Conservation (phyloP, 2,888 invertebrate species). For the Matsumyia berberina region DNA sequence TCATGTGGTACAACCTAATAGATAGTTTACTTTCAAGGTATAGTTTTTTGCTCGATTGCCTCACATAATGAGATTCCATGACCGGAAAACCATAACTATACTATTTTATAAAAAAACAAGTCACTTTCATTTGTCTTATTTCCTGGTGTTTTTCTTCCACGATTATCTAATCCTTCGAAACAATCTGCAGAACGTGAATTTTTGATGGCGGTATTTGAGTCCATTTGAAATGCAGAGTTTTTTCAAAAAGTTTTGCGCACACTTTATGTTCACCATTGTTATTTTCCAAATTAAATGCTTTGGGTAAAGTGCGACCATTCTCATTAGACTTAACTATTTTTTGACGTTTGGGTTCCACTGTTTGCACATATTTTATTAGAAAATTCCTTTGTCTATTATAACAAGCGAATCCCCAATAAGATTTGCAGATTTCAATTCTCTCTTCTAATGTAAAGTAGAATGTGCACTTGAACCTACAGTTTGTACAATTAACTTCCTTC, state of each 20-base stretch:
- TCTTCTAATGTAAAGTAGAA: neutral
- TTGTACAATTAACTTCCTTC: neutral
- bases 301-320: neutral
- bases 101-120: too few relatives aligned
- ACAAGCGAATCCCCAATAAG: neutral
- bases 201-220: neutral
- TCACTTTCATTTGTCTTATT: too few relatives aligned
- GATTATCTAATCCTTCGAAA: too few relatives aligned
- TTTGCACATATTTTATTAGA: neutral
- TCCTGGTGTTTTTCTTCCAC: too few relatives aligned
- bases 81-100: too few relatives aligned
- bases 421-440: neutral
- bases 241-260: conserved; percentile 11
- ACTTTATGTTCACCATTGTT: neutral
- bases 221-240: conserved; percentile 28
- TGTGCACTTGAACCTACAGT: neutral
- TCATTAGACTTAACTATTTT: too few relatives aligned
- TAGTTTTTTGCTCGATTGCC: too few relatives aligned
- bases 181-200: too few relatives aligned
- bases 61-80: too few relatives aligned
- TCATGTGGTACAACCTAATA: too few relatives aligned
- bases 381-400: neutral
- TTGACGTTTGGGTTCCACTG: too few relatives aligned
- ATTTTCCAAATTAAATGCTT: conserved; percentile 15
- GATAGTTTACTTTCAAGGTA: too few relatives aligned